Base-by-base conservation (phyloP, 2,113 vertebrate genomes). In the Sylvicapra grimmia region DNA sequence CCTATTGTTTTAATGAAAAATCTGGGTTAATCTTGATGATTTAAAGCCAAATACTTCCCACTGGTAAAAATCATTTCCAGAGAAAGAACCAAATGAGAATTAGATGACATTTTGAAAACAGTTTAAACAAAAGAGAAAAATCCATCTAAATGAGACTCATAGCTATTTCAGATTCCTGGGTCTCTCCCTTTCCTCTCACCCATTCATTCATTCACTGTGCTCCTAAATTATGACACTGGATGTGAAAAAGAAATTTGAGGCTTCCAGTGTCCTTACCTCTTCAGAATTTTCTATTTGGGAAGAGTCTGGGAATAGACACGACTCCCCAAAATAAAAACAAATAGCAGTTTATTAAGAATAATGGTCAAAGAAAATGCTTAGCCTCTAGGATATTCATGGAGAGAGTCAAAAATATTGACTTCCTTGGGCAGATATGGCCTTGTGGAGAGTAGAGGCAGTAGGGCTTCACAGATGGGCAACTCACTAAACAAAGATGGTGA, bases 41-140 rank as follows among this genome's bases (percentile, higher is more conserved):
- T 94, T 87, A 97, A 96, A 90, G 96, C 90, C 97, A 97, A 97
- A 82, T 90, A 84, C 33, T 97, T 97, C 51, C 82, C 92, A 95
- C 29, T 95, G 54, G 56, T 93, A 89, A 94, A 72, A 86, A 84
- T 15, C 3, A 94, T 89, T 97, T 97, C 92, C 94, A 97, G 90
- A 94, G 85, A 94, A 97, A 85, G 49, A 89, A 95, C 13, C n/a
- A 90, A 72, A 53, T 31, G 49, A 82, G 63, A 96, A 92, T 90
- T 94, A 75, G 27, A 86, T 59, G 83, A 63, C 29, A 86, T 93
- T 95, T 94, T 93, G 12, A 93, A 96, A 93, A 86, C 10, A 44
- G 40, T 89, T 94, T 59, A 86, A 95, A 58, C 13, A 65, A 79
- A 86, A 92, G 44, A 59, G 31, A 56, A 90, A 95, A 87, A 44